phyloP scores from a whole-genome alignment of 2,888 invertebrate genomes.

The Craniophora ligustri region DNA sequence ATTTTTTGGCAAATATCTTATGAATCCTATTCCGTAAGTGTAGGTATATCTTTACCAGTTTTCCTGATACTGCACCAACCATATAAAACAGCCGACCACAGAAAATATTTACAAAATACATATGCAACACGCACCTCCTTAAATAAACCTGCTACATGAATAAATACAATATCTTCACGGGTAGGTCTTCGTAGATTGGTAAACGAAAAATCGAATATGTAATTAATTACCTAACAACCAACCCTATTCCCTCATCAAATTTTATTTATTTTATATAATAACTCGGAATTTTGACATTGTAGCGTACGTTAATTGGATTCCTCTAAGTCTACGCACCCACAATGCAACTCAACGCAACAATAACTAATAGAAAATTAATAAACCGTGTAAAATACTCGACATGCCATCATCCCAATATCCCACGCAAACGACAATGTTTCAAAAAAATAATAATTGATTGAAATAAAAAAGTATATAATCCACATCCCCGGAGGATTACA shows the following conservation, averaged over 20 bases:
- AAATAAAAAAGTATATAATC: conserved; percentile 82
- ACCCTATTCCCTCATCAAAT: not conserved
- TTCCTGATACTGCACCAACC: no score
- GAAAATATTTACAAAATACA: no score
- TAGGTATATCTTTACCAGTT: no score
- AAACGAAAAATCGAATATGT: not conserved
- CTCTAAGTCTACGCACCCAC: conserved; percentile 31
- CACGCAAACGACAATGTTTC: conserved; percentile 74
- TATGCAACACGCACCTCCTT: no score
- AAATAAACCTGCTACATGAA: no score
- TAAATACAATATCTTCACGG: no score
- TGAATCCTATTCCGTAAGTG: no score
- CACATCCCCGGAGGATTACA: conserved; percentile 85
- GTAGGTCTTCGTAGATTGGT: no score
- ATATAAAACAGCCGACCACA: no score
- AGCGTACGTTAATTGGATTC: conserved; percentile 20
- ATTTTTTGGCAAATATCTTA: no score
- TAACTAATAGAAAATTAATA: conserved; percentile 79
- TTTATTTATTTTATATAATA: not conserved
- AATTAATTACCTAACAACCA: not conserved
- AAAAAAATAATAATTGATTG: conserved; percentile 78
- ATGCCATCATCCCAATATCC: conserved; percentile 71
- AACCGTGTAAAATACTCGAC: conserved; percentile 69
- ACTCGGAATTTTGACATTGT: not conserved
- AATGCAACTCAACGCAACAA: conserved; percentile 62